Evolutionary conservation across 2,113 vertebrate genomes (phyloP).

Genomic region (Podarcis cretensis): DNA sequence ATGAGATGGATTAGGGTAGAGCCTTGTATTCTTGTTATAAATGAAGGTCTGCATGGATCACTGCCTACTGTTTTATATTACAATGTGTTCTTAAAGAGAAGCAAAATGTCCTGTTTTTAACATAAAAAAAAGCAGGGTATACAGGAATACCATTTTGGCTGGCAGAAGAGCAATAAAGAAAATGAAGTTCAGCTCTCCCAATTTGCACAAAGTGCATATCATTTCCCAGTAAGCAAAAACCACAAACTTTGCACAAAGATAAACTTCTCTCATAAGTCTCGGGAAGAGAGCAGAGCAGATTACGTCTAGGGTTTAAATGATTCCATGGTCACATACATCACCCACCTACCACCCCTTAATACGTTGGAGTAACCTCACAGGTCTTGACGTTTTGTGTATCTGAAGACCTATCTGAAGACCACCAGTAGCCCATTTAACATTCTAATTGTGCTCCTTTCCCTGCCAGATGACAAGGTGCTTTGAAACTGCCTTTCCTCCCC

Average conservation of each 20-base stretch:
- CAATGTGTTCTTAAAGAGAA: slow-evolving; percentile 67
- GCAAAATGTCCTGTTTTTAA: slow-evolving; percentile 63
- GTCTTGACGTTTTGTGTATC: slow-evolving; percentile 7
- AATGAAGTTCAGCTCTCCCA: slow-evolving; percentile 68
- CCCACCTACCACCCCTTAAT: slow-evolving; percentile 32
- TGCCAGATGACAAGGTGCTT: slow-evolving; percentile 15
- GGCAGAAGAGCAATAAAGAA: slow-evolving; percentile 62
- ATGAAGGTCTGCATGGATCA: slow-evolving; percentile 80
- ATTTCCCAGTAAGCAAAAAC: slow-evolving; percentile 30
- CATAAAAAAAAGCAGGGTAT: slow-evolving; percentile 38
- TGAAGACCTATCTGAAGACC: slow-evolving; percentile 35
- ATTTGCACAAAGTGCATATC: slow-evolving; percentile 55
- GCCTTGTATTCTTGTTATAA: slow-evolving; percentile 82
- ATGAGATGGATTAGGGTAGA: slow-evolving; percentile 80
- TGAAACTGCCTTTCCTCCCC: not conserved
- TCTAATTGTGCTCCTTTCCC: slow-evolving; percentile 39
- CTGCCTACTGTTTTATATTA: slow-evolving; percentile 75
- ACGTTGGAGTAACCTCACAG: slow-evolving; percentile 21
- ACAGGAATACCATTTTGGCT: slow-evolving; percentile 52
- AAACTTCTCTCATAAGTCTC: slow-evolving; percentile 53
- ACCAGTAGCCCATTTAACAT: slow-evolving; percentile 19
- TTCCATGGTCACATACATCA: slow-evolving; percentile 42
- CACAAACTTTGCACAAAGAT: slow-evolving; percentile 57
- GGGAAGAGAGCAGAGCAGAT: slow-evolving; percentile 43
- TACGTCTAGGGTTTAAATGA: slow-evolving; percentile 59